Evolutionary conservation across 2,113 vertebrate species (phyloP).

Genomic region (Trachemys scripta): DNA sequence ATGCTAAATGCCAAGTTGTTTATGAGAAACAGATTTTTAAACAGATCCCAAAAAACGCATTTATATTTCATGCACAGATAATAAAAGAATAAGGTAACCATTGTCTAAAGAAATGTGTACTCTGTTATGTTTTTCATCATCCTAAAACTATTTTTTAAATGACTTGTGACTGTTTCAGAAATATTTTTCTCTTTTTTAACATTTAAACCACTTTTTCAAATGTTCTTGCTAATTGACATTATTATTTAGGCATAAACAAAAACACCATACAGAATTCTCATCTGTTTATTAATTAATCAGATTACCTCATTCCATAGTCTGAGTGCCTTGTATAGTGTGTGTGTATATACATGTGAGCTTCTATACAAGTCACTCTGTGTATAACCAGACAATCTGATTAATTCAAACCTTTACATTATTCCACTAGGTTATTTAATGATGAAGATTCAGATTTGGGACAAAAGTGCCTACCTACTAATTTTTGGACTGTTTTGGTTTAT

Average conservation of each 20-base stretch:
- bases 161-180: neutral
- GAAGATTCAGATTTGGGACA: neutral
- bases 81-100: constrained; percentile 63
- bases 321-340: too few species aligned
- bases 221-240: constrained; percentile 1
- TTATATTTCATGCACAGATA: constrained; percentile 61
- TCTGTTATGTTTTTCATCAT: constrained; percentile 13
- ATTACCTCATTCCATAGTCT: neutral
- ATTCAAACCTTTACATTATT: neutral
- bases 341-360: neutral
- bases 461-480: neutral
- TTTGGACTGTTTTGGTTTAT: neutral
- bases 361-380: neutral
- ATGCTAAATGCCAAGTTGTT: constrained; percentile 62
- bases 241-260: neutral
- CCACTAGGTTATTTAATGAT: neutral
- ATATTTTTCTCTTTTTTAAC: neutral
- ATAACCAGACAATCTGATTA: neutral
- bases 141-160: neutral
- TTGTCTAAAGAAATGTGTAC: constrained; percentile 43
- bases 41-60: constrained; percentile 53
- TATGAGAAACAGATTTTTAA: constrained; percentile 75
- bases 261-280: neutral
- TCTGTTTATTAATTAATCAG: neutral
- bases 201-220: neutral